Evolutionary conservation across 2,797 vertebrate species (phyloP).

Genomic region (Paedocypris micromegethes): DNA sequence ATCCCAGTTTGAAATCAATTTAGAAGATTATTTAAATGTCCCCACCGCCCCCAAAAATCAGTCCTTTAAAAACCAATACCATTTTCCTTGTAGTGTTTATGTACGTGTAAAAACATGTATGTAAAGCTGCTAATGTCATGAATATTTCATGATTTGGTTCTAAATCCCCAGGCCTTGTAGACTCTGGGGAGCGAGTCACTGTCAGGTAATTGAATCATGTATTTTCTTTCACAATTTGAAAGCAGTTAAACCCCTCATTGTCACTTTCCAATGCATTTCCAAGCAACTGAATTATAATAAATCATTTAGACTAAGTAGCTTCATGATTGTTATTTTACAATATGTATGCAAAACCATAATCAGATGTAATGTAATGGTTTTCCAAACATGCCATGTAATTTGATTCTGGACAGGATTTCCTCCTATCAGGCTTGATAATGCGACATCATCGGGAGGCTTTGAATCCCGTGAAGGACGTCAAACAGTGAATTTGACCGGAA

Average conservation of each 20-base stretch:
- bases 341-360: too few relatives aligned
- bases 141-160: conserved; percentile 24
- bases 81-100: too few relatives aligned
- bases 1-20: background rate
- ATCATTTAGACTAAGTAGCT: background rate
- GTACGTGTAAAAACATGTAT: conserved; percentile 15
- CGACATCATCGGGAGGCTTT: conserved; percentile 14
- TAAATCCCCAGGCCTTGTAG: conserved; percentile 5
- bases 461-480: conserved; percentile 17
- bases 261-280: conserved; percentile 4
- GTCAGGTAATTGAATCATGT: conserved; percentile 19
- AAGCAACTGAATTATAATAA: background rate
- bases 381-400: conserved; percentile 2
- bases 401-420: conserved; percentile 1
- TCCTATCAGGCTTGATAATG: conserved; percentile 6
- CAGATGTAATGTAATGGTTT: background rate
- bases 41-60: too few relatives aligned
- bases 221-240: conserved; percentile 23
- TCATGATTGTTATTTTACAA: background rate
- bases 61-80: too few relatives aligned
- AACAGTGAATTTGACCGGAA: conserved; percentile 26
- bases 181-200: conserved; percentile 4
- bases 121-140: conserved; percentile 30
- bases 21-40: background rate
- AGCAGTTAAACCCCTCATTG: conserved; percentile 18